Evolutionary conservation across 2,113 vertebrate genomes (phyloP), one percentile per base, ranked within the genome.

Genomic region (Phalacrocorax carbo): DNA sequence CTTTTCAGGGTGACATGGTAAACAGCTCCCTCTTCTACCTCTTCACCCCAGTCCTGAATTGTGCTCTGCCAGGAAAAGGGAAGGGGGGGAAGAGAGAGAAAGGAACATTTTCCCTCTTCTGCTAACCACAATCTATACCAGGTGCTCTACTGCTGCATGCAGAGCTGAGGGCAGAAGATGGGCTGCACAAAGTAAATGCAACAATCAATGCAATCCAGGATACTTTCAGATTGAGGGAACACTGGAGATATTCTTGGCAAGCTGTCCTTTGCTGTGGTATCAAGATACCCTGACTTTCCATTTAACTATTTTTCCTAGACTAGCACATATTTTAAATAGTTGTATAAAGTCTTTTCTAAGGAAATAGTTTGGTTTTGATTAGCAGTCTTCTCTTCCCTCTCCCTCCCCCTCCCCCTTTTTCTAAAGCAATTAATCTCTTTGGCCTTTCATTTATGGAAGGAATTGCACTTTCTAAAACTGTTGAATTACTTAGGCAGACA

Each of bases 1-100:
- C 98, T 99, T 96, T 99, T 99, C 83, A 99, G 99, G 82, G 98
- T 99, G 97, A 99, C 99, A 79, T 99, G 98, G 98, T 99, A 99
- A 96, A 99, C 97, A 88, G 99, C 99, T 92, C 99, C 99, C 93
- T 99, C 99, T 98, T 99, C 99, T 30, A 99, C 98, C 98, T 99
- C 99, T 98, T 99, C 99, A 95, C 99, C 99, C 98, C 99, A 98
- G 90, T 99, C 99, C 98, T 99, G 99, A 98, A 99, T 98, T 10
- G 99, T 99, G 98, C 98, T 99, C 99, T 99, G 98, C 70, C 97
- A 85, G 49, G 94, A 82, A 95, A 76, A 76, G 52, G 44, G 44
- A 15, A 44, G 44, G 16, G 44, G 44, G 44, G 44, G 44, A 46
- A 46, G 16, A 18, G 16, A 46, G 8, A 89, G 75, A 95, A 90